Evolutionary conservation across 2,797 vertebrate species (phyloP), one percentile per base, ranked within the genome.

Genomic region (Sebastes matsubarae): DNA sequence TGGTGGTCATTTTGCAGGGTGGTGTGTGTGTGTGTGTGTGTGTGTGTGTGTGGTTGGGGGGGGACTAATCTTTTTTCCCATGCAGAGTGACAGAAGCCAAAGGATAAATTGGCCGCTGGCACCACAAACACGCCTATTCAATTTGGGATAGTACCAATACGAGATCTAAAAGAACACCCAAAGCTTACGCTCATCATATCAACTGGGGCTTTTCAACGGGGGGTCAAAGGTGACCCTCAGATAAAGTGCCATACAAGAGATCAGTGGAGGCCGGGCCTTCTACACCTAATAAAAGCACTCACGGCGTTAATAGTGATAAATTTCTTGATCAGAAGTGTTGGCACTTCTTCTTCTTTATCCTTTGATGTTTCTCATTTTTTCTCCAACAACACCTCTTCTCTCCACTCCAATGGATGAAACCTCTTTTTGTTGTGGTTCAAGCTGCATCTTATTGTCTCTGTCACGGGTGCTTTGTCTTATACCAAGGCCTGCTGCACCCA

Each of bases 381-480:
- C 65, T 85, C 85, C 89, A 92, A 94, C 91, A 83, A 94, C 94
- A 94, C 94, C 94, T 95, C 93, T 91, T 64, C 89, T 95, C 92
- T 92, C 87, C 95, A 95, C 97, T 97, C 95, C 84, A 93, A 72
- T 92, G 95, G 96, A 96, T 96, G 96, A 95, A 97, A 95, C 95
- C 95, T 90, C 89, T 95, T 94, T 95, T 94, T 94, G 91, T 97
- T 95, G 96, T 96, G 96, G 95, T 96, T 94, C 97, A 96, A 97
- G 96, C 95, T 97, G 97, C 97, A 97, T 96, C 96, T 97, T 95
- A 97, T 99, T 97, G 97, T 98, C 96, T 96, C 96, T 97, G 97
- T 99, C 97, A 98, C 95, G 95, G 97, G 97, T 96, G 97, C 97
- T 98, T 99, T 98, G 97, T 99, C 96, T 98, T 97, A 50, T 50